phyloP scores from a whole-genome alignment of 2,113 vertebrate genomes.

The Ciconia maguari region DNA sequence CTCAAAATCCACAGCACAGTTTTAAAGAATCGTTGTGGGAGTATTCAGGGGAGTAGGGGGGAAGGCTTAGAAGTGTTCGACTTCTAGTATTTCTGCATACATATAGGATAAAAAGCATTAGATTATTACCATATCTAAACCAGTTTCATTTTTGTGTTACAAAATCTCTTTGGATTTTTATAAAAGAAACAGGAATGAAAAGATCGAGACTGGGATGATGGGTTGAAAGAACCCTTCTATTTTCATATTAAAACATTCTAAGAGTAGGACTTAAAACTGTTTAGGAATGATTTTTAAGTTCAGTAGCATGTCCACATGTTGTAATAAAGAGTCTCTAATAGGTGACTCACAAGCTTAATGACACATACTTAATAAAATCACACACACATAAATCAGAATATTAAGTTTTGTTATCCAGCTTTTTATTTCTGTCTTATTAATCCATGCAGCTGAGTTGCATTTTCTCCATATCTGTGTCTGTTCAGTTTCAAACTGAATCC shows the following conservation, averaged over 20 bases:
- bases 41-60: background rate
- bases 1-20: slow-evolving; percentile 62
- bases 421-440: background rate
- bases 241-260: background rate
- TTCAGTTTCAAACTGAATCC: background rate
- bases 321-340: background rate
- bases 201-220: background rate
- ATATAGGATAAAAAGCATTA: slow-evolving; percentile 60
- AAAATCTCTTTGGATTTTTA: slow-evolving; percentile 59
- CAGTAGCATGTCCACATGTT: background rate
- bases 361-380: background rate
- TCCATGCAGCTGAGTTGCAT: background rate
- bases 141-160: slow-evolving; percentile 41
- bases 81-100: slow-evolving; percentile 63
- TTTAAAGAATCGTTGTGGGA: slow-evolving; percentile 62
- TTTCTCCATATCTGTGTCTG: background rate
- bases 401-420: background rate
- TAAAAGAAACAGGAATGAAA: slow-evolving; percentile 24
- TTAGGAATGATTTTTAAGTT: slow-evolving; percentile 21
- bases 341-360: background rate
- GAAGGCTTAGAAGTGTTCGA: slow-evolving; percentile 56
- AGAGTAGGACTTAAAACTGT: background rate
- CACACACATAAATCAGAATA: background rate
- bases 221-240: background rate
- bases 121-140: slow-evolving; percentile 72